Conservation (phyloP, 2,888 invertebrate genomes). For the Smittia aterrima region DNA sequence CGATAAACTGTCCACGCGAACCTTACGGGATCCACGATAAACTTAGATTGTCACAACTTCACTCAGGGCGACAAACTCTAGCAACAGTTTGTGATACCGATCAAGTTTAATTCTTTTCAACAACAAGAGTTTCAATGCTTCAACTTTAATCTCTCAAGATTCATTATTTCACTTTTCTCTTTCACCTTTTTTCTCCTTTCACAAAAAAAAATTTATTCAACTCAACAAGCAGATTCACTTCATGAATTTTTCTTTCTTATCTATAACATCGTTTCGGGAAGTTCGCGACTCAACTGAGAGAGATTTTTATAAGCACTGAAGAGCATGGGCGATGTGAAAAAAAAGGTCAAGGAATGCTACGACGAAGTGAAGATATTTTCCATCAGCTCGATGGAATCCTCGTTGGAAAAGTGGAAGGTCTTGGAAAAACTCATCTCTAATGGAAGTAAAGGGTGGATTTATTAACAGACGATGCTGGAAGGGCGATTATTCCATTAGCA, state of each 20-base stretch:
- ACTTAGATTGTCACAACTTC: too few relatives aligned
- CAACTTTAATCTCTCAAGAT: not conserved
- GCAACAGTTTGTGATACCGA: not conserved
- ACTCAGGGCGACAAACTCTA: not conserved
- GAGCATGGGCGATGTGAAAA: not conserved
- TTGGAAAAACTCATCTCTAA: not conserved
- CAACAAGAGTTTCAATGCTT: not conserved
- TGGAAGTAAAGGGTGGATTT: constrained; percentile 24
- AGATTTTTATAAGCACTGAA: not conserved
- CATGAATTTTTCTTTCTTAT: not conserved
- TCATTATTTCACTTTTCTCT: not conserved
- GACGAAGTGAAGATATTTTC: not conserved
- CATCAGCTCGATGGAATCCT: not conserved
- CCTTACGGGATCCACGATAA: constrained; percentile 17
- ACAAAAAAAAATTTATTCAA: not conserved
- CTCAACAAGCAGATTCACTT: not conserved
- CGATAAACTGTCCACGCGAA: not conserved
- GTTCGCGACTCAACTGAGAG: constrained; percentile 21
- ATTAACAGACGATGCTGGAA: not conserved
- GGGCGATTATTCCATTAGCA: not conserved
- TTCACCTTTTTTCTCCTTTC: not conserved
- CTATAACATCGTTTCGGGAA: constrained; percentile 1
- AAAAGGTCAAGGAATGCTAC: constrained; percentile 1
- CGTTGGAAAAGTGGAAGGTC: not conserved
- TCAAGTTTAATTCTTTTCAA: not conserved